Base-by-base conservation (phyloP, 2,113 vertebrate genomes). In the Turnix velox region DNA sequence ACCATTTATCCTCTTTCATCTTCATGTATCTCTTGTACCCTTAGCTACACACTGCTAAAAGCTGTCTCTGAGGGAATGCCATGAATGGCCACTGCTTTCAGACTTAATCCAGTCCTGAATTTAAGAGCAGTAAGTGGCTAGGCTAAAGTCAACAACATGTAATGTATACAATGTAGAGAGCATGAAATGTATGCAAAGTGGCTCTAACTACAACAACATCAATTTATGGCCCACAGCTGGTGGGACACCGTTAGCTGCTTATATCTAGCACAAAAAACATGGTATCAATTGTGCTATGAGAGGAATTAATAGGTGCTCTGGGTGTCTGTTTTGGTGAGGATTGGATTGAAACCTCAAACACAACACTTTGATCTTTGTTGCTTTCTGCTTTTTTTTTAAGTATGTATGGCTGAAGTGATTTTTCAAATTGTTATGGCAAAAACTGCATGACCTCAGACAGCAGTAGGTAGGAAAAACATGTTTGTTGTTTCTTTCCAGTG, bases 321-420 rank as follows among this genome's bases (percentile, higher is more conserved):
- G 11, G 16, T 67, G 31, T 5, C 30, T 87, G 7, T 49, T 90
- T 84, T 16, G 11, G 22, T 42, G 24, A 12, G 5, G 13, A 27
- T 10, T 71, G 27, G 30, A 17, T 12, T 58, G 18, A 84, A 77
- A 39, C 10, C 5, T 51, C 30, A 51, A 19, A 42, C 6, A 6
- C 14, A 48, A n/a, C 10, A 37, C 63, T 89, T 79, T 63, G 22
- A 14, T 45, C 1, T 18, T 61, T 55, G 66, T 52, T 51, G 30
- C 13, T 39, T 57, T 33, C 2, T 28, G 19, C 30, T 51, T 43
- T 17, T 11, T 33, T 42, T 52, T 52, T 52, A 66, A 58, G 5
- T 45, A 31, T 0, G 0, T 57, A 6, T n/a, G 18, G 57, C 13
- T 49, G 52, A 46, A 54, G 10, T 18, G 16, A n/a, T 52, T 71